Conservation (phyloP, 2,113 vertebrate species). For the Ailuropoda melanoleuca region DNA sequence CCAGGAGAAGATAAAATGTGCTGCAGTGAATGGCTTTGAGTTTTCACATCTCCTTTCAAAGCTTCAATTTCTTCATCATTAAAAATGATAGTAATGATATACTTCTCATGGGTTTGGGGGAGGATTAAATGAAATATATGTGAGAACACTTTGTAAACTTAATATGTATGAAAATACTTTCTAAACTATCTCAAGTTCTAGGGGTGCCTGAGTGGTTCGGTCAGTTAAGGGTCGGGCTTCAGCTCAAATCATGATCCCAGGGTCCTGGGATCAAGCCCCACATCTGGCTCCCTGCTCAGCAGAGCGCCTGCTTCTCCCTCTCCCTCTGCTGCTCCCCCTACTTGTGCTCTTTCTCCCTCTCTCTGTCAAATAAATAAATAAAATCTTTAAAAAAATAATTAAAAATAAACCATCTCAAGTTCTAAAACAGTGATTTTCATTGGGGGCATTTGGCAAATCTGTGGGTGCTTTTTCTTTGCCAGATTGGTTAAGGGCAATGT, state of each 20-base stretch:
- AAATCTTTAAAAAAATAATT: too few relatives aligned
- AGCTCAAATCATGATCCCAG: neutral
- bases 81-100: neutral
- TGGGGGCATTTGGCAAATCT: neutral
- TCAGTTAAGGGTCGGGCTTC: neutral
- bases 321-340: neutral
- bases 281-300: neutral
- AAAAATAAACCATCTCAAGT: neutral
- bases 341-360: too few relatives aligned
- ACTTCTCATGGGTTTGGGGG: neutral
- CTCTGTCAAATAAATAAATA: too few relatives aligned
- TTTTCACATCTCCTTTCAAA: neutral
- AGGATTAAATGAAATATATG: neutral
- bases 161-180: neutral
- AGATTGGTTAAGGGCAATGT: neutral
- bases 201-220: neutral
- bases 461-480: neutral
- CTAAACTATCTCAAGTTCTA: neutral
- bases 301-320: neutral
- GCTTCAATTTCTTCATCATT: neutral
- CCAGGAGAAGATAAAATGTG: neutral
- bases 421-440: neutral
- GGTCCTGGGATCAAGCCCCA: neutral
- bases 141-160: neutral
- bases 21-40: neutral